Percentiles rank a stretch among this genome's conserved stretches.
phyloP scores from a whole-genome alignment of 2,888 invertebrate species.

The Arrhopalites spinosus region DNA sequence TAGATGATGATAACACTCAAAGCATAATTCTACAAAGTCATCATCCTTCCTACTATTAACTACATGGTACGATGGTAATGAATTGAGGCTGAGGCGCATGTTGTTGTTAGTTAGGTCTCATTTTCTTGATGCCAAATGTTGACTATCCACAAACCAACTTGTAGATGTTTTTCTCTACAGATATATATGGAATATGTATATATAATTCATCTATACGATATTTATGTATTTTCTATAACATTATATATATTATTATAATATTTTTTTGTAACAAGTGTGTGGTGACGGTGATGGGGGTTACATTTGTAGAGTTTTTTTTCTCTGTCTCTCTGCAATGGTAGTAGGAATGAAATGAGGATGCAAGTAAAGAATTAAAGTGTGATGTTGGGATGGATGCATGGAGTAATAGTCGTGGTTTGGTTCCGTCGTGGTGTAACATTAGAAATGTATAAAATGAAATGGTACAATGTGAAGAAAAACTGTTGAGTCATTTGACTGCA shows the following conservation, averaged over 20 bases:
- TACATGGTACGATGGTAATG: constrained; percentile 14
- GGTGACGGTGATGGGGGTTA: background rate
- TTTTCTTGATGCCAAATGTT: constrained; percentile 26
- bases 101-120: constrained; percentile 23
- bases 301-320: background rate
- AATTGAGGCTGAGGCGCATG: constrained; percentile 27
- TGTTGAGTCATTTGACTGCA: constrained; percentile 43
- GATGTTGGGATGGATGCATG: constrained; percentile 23
- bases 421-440: constrained; percentile 39
- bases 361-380: constrained; percentile 29
- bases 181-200: background rate
- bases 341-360: constrained; percentile 20
- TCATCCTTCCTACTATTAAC: background rate
- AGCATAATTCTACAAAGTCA: constrained; percentile 22
- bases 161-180: background rate
- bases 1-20: background rate
- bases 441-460: constrained; percentile 40
- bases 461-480: constrained; percentile 37
- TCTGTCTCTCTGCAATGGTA: background rate
- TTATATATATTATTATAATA: no score
- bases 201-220: no score
- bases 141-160: background rate
- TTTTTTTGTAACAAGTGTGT: no score
- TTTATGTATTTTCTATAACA: no score
- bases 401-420: constrained; percentile 31